A percentile compares a stretch with the other conserved stretches of the same genome.
Evolutionary conservation across 23 tunicate genomes (phyloP).

Genomic region (Ascidia mentula): DNA sequence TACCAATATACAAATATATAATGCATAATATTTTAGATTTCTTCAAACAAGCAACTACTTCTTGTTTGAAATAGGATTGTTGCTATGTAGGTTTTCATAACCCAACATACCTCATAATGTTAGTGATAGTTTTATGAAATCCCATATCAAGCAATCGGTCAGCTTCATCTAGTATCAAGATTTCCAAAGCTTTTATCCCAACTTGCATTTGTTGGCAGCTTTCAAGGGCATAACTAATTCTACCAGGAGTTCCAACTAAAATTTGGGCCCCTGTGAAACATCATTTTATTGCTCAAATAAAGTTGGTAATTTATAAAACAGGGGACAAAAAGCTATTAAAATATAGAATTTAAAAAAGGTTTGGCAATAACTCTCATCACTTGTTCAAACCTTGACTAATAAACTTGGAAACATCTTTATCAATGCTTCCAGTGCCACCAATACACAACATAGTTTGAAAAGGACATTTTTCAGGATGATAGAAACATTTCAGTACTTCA

Average conservation of each 20-base stretch:
- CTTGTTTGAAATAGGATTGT: too few relatives aligned
- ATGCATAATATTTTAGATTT: too few relatives aligned
- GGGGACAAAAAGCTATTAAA: not conserved
- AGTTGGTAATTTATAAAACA: too few relatives aligned
- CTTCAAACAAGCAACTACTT: too few relatives aligned
- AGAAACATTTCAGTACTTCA: slow-evolving; percentile 60
- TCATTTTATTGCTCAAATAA: too few relatives aligned
- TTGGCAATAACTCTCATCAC: not conserved
- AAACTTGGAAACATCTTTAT: slow-evolving; percentile 46
- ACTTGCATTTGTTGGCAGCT: slow-evolving; percentile 34
- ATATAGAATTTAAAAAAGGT: not conserved
- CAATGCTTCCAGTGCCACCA: slow-evolving; percentile 84
- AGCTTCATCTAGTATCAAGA: slow-evolving; percentile 94
- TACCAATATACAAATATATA: too few relatives aligned
- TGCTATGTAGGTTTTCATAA: too few relatives aligned
- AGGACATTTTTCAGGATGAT: slow-evolving; percentile 21
- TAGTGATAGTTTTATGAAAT: slow-evolving; percentile 70
- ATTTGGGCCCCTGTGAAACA: slow-evolving; percentile 64
- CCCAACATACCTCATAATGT: slow-evolving; percentile 85
- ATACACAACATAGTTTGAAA: slow-evolving; percentile 53
- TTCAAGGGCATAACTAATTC: slow-evolving; percentile 62
- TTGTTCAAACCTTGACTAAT: slow-evolving; percentile 40
- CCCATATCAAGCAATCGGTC: slow-evolving; percentile 92
- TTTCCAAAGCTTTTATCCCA: slow-evolving; percentile 61
- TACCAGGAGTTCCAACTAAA: slow-evolving; percentile 93